Base-by-base conservation (phyloP, 2,888 invertebrate species). In the Lymantria monacha region DNA sequence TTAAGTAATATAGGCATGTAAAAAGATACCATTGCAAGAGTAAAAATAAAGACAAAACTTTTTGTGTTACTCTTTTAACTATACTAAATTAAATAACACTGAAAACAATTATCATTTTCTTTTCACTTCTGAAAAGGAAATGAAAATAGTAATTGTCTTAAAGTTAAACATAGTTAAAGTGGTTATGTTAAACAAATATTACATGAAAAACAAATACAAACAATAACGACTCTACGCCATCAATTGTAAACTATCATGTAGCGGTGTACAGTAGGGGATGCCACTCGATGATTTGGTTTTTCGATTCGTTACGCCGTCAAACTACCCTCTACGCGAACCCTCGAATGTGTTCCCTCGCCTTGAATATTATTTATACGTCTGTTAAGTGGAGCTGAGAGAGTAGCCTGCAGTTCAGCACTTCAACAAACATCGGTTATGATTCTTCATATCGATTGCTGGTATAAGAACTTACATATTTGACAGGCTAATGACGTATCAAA, bases 301-400 rank as follows among this genome's bases (percentile, higher is more conserved):
- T 89, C 90, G 89, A 90, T 91, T 91, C 91, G 91, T 91, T 91
- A 91, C 90, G 91, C 90, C 87, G 89, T 88, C 90, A 88, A 90
- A 90, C 90, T 90, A 91, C 91, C 90, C 90, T 87, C 86, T 77
- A 81, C 74, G 71, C 74, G 73, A 80, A 87, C 89, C 90, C 90
- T 87, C 83, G 83, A 88, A 86, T 87, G 85, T 86, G 87, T 87
- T 87, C 90, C 88, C 88, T 87, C 84, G 84, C 83, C 87, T 87
- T 85, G 87, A 90, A 87, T 91, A 90, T 91, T 91, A 91, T 92
- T 91, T 92, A 92, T 91, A 89, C 87, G 90, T 87, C 84, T 87
- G 91, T 90, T 91, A 90, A 91, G 91, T 91, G 89, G 87, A 88
- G 85, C 84, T 86, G 83, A 77, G 83, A 84, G 85, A 90, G 89